Evolutionary conservation across 2,797 vertebrate species (phyloP).

Genomic region (Enteromius unitaeniatus): DNA sequence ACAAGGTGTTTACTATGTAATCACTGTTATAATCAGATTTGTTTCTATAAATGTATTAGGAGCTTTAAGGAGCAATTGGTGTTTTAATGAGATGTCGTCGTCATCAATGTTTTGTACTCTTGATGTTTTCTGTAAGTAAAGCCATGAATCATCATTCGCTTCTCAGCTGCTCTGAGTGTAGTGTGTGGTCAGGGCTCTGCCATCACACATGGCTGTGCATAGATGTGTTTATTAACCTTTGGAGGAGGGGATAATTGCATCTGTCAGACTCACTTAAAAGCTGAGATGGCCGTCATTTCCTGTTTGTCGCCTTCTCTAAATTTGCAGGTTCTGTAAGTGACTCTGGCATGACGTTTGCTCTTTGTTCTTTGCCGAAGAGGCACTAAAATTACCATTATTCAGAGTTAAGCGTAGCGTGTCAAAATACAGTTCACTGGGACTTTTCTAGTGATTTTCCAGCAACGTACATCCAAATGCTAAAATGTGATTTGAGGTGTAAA

Average conservation of each 20-base stretch:
- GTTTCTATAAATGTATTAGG: not conserved
- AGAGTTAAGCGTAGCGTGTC: not conserved
- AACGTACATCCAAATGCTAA: not conserved
- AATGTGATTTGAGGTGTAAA: not conserved
- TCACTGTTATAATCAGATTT: constrained; percentile 3
- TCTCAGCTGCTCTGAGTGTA: constrained; percentile 52
- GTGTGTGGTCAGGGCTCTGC: constrained; percentile 63
- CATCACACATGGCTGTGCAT: constrained; percentile 67
- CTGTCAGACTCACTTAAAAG: constrained; percentile 78
- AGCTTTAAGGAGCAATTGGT: constrained; percentile 14
- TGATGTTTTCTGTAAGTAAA: constrained; percentile 36
- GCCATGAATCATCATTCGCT: constrained; percentile 38
- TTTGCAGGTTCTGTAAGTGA: constrained; percentile 56
- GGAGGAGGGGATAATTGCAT: constrained; percentile 74
- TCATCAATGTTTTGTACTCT: not conserved
- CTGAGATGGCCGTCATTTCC: constrained; percentile 70
- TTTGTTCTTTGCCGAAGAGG: not conserved
- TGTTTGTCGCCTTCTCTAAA: constrained; percentile 67
- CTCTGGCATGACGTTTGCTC: constrained; percentile 44
- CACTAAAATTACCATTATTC: constrained; percentile 9
- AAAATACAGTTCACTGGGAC: not conserved
- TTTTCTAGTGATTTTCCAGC: not conserved
- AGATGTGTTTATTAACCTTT: constrained; percentile 78
- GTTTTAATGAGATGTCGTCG: constrained; percentile 17
- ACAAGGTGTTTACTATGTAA: not conserved